Evolutionary conservation across 2,888 invertebrate genomes (phyloP), one percentile per base, ranked within the genome.

Genomic region (Choristoneura rosaceana): DNA sequence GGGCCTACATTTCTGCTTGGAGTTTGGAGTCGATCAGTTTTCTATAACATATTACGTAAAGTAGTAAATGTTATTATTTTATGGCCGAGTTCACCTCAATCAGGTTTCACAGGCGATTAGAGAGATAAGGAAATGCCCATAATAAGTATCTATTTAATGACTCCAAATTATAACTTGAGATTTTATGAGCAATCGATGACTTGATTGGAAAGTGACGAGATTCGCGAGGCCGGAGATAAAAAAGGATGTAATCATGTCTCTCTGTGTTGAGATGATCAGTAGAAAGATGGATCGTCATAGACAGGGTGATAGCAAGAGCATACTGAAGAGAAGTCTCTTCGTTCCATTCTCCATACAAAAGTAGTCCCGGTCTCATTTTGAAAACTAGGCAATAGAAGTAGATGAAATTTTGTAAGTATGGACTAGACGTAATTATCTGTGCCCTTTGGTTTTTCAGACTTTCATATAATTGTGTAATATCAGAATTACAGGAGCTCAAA

Each of bases 31-130:
- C 33, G 17, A 15, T 43, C 33, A 65, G 55, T 55, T 63, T 62
- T 47, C 47, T 61, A 67, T 62, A 67, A 61, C 50, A 43, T 64
- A 68, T 73, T 68, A 68, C 68, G 71, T 68, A 73, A 73, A 68
- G 33, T 15, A 14, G 52, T n/a, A 59, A 55, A 55, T 47, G 50
- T 47, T 68, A 58, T 50, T 50, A 64, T 63, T 60, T 65, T 65
- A 50, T 62, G 61, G 25, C 34, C 45, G 15, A 34, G 71, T 9
- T 45, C 55, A 34, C 34, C 67, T 71, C 38, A 34, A 68, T 73
- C 71, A 33, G 63, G 47, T 63, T 50, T 34, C 43, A n/a, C 58
- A 14, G 63, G 10, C 50, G 58, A 68, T 73, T 59, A 68, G 41
- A 1, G 15, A 14, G 71, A 63, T 68, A 68, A 73, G 71, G 67